Percentiles rank a stretch among this genome's conserved stretches.
phyloP scores from a whole-genome alignment of 2,113 vertebrate species.

The Syngnathus scovelli region DNA sequence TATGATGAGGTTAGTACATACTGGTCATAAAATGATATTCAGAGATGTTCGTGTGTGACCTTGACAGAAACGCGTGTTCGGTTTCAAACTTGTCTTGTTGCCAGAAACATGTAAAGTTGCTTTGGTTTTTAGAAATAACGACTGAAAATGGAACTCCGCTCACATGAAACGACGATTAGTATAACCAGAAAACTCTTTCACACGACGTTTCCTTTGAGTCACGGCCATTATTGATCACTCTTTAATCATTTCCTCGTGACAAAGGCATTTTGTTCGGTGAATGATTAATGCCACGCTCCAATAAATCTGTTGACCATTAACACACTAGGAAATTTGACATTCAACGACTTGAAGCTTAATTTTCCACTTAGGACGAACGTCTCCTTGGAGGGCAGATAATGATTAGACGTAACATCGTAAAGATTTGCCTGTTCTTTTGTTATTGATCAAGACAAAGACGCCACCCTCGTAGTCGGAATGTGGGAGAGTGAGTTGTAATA shows the following conservation, averaged over 20 bases:
- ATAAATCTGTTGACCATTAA: slow-evolving; percentile 26
- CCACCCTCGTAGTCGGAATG: neutral
- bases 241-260: slow-evolving; percentile 27
- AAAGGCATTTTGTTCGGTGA: slow-evolving; percentile 16
- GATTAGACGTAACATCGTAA: neutral
- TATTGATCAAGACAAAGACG: neutral
- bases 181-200: neutral
- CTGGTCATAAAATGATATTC: neutral
- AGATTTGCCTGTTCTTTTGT: neutral
- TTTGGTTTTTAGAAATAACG: neutral
- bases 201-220: neutral
- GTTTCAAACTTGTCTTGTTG: too few relatives aligned
- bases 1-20: neutral
- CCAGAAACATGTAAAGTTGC: too few relatives aligned
- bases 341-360: neutral
- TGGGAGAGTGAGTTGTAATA: too few relatives aligned
- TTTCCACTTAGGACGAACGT: neutral
- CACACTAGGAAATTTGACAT: neutral
- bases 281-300: slow-evolving; percentile 18
- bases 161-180: neutral
- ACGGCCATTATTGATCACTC: slow-evolving; percentile 15
- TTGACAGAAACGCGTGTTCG: neutral
- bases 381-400: neutral
- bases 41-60: neutral
- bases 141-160: neutral